phyloP scores from a whole-genome alignment of 2,113 vertebrate genomes.

The Leuciscus idus region DNA sequence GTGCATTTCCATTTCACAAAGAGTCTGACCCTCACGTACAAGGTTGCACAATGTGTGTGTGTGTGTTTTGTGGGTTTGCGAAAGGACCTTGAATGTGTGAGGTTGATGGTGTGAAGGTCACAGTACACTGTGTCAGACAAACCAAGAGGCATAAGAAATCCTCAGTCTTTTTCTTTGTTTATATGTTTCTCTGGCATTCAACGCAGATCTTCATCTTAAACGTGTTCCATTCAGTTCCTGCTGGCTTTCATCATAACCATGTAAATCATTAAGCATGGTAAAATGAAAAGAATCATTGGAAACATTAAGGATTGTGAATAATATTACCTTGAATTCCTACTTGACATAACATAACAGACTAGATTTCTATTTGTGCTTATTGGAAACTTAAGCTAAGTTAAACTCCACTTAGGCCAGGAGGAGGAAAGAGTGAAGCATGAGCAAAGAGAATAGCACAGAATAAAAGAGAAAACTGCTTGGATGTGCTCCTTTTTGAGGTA shows the following conservation, averaged over 20 bases:
- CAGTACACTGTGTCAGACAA: conserved; percentile 19
- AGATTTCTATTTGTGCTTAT: conserved; percentile 22
- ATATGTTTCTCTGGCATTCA: neutral
- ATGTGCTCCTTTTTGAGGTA: conserved; percentile 29
- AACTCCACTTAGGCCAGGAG: neutral
- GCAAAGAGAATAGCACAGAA: conserved; percentile 11
- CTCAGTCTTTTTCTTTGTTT: neutral
- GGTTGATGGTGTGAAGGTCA: conserved; percentile 43
- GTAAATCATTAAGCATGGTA: neutral
- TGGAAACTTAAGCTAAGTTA: neutral
- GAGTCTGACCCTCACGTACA: conserved; percentile 32
- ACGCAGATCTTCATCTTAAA: neutral
- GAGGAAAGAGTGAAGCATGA: conserved; percentile 13
- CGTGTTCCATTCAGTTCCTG: neutral
- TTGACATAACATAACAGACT: conserved; percentile 4
- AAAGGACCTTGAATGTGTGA: conserved; percentile 35
- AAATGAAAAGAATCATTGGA: conserved; percentile 31
- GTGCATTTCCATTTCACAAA: conserved; percentile 23
- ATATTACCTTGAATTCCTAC: conserved; percentile 25
- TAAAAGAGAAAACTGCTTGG: conserved; percentile 40
- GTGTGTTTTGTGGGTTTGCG: conserved; percentile 42
- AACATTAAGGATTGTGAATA: neutral
- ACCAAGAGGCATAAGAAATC: neutral
- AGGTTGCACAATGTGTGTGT: neutral
- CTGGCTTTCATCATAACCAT: neutral